Conservation (phyloP, 2,113 vertebrate species). For the Neomonachus schauinslandi region DNA sequence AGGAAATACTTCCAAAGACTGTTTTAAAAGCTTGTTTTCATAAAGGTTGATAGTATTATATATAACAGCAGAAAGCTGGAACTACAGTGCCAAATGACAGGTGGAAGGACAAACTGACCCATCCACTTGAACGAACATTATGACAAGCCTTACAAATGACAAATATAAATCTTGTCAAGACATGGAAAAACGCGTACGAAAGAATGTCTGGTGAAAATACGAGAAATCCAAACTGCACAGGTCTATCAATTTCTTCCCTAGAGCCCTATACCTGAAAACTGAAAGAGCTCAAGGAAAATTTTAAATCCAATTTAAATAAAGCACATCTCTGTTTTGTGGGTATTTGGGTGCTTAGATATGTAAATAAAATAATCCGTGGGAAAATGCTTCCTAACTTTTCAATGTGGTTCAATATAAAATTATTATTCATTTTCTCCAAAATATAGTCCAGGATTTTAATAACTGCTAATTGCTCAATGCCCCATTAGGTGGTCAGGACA, state of each 20-base stretch:
- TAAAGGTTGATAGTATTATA: neutral
- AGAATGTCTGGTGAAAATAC: neutral
- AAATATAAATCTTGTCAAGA: neutral
- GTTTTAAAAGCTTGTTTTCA: conserved; percentile 7
- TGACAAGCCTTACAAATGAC: neutral
- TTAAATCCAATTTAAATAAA: neutral
- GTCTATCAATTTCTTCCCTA: neutral
- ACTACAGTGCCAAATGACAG: neutral
- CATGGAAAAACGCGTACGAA: neutral
- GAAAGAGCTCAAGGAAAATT: neutral
- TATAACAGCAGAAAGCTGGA: neutral
- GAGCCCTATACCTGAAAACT: neutral
- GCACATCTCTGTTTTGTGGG: neutral
- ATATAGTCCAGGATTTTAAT: neutral
- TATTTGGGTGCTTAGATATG: neutral
- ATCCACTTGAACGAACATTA: neutral
- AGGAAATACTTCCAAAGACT: neutral
- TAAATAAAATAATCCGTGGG: neutral
- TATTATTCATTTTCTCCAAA: neutral
- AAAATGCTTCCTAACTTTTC: conserved; percentile 32
- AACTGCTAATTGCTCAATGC: neutral
- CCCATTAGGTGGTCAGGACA: neutral
- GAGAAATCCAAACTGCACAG: neutral
- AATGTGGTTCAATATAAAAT: neutral
- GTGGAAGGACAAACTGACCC: neutral